A percentile compares a stretch with the other conserved stretches of the same genome.
Conservation (phyloP, 2,888 invertebrate species). For the Dexiosoma caninum region DNA sequence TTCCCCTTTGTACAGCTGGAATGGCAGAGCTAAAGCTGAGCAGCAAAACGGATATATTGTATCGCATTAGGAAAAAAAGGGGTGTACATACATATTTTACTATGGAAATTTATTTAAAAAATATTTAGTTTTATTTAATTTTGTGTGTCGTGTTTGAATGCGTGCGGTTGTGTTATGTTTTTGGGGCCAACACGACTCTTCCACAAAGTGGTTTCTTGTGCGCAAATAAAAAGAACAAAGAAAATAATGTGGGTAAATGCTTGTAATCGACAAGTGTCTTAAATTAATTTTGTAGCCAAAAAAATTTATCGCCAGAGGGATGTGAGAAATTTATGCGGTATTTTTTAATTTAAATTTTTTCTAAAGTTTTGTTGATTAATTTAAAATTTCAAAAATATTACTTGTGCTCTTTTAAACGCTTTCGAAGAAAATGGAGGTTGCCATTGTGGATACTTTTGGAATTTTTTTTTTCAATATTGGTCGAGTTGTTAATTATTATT, state of each 20-base stretch:
- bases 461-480: too few relatives aligned
- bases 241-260: constrained; percentile 20
- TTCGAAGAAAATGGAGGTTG: too few relatives aligned
- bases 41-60: neutral
- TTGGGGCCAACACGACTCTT: constrained; percentile 29
- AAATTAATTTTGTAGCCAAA: constrained; percentile 22
- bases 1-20: neutral
- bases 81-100: constrained; percentile 41
- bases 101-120: neutral
- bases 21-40: neutral
- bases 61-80: constrained; percentile 7
- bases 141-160: neutral
- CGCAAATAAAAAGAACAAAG: neutral
- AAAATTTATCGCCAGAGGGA: constrained; percentile 5
- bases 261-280: constrained; percentile 50
- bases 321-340: neutral
- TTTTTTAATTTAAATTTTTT: neutral
- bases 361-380: neutral
- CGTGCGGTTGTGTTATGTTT: neutral
- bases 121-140: neutral
- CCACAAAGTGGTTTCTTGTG: constrained; percentile 42
- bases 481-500: too few relatives aligned
- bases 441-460: too few relatives aligned
- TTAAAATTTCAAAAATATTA: too few relatives aligned
- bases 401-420: too few relatives aligned